Conservation (phyloP, 2,888 invertebrate species). For the Rhodophaea formosa region DNA sequence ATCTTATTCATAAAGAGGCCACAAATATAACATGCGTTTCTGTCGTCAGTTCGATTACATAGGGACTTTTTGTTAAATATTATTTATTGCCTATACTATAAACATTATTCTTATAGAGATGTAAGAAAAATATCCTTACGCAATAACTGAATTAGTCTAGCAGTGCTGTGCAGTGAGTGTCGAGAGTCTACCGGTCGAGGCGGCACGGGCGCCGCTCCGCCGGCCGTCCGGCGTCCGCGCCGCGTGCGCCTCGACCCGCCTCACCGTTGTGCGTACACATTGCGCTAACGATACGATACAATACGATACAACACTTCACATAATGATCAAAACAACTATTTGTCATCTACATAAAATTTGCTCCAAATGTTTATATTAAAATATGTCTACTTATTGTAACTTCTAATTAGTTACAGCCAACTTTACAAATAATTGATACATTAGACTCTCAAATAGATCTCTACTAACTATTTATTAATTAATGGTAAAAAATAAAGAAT, state of each 20-base stretch:
- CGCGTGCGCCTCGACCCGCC: constrained; percentile 40
- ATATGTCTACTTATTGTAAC: constrained; percentile 81
- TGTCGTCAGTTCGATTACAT: constrained; percentile 81
- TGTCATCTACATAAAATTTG: constrained; percentile 80
- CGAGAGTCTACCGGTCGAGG: constrained; percentile 48
- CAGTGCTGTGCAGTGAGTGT: constrained; percentile 77
- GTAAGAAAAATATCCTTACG: constrained; percentile 80
- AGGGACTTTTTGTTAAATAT: constrained; percentile 80
- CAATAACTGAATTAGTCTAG: constrained; percentile 78
- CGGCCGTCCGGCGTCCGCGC: constrained; percentile 23
- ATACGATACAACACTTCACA: constrained; percentile 77
- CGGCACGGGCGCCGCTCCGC: constrained; percentile 19
- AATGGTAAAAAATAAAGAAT: constrained; percentile 82
- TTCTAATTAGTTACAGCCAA: constrained; percentile 81
- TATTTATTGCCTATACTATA: constrained; percentile 79
- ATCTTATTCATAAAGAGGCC: constrained; percentile 81
- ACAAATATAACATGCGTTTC: constrained; percentile 81
- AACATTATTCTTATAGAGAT: constrained; percentile 76
- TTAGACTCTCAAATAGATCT: constrained; percentile 82
- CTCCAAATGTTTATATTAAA: constrained; percentile 81
- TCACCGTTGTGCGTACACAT: constrained; percentile 76
- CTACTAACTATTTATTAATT: constrained; percentile 79
- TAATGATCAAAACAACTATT: constrained; percentile 79
- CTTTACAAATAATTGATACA: constrained; percentile 82
- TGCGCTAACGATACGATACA: constrained; percentile 67